phyloP scores from a whole-genome alignment of 2,113 vertebrate species.

The Grammomys surdaster region DNA sequence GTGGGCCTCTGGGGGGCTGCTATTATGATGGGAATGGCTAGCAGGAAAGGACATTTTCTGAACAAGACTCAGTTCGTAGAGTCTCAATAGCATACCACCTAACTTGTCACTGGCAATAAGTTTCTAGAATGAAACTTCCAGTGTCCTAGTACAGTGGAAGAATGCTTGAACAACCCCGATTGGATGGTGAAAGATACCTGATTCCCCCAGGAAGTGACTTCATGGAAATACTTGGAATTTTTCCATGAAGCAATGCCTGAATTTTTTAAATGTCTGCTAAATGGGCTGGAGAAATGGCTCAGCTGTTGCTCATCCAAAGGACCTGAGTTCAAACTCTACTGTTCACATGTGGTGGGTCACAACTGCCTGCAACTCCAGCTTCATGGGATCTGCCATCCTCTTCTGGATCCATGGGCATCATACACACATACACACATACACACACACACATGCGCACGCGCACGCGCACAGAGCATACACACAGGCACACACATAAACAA shows the following conservation, averaged over 20 bases:
- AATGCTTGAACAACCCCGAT: not conserved
- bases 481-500: not conserved
- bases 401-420: not conserved
- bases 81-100: not conserved
- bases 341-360: not conserved
- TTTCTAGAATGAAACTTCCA: slow-evolving; percentile 22
- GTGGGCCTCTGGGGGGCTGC: not conserved
- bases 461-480: no score
- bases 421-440: not conserved
- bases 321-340: not conserved
- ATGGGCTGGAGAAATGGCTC: not conserved
- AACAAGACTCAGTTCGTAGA: not conserved
- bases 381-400: not conserved
- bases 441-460: not conserved
- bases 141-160: not conserved
- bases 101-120: not conserved
- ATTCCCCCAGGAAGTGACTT: slow-evolving; percentile 25
- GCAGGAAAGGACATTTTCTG: slow-evolving; percentile 11
- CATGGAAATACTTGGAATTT: not conserved
- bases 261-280: not conserved
- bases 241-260: not conserved
- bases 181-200: not conserved
- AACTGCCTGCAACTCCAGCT: not conserved
- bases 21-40: not conserved
- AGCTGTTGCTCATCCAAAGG: not conserved